These are phyloP conservation scores for Xestia c-nigrum DNA, from an alignment of 2,888 invertebrate genomes.

Conservation along the genomic window DNA sequence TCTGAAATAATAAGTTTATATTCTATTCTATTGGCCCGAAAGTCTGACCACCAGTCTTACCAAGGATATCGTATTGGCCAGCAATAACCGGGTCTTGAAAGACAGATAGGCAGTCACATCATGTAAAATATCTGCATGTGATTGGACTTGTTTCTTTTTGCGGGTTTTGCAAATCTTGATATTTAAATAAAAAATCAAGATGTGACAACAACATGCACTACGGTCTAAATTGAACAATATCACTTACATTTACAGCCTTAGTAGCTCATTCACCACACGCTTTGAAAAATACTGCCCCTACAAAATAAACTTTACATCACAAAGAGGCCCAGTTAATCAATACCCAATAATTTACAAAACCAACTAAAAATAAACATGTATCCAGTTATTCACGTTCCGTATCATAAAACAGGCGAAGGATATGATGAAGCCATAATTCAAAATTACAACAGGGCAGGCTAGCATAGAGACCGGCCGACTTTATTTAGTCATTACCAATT, in stretches of 20 bases:
- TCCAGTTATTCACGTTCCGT: conserved; percentile 64
- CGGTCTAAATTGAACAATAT: not conserved
- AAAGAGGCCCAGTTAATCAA: conserved; percentile 47
- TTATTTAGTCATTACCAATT: conserved; percentile 88
- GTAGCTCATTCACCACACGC: not conserved
- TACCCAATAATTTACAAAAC: conserved; percentile 48
- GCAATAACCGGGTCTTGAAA: too few relatives aligned
- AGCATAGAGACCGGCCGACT: conserved; percentile 75
- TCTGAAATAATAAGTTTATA: too few relatives aligned
- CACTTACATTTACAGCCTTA: not conserved
- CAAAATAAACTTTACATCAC: conserved; percentile 8
- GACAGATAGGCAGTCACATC: too few relatives aligned
- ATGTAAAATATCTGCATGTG: too few relatives aligned
- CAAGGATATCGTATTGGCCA: too few relatives aligned
- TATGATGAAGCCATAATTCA: conserved; percentile 80
- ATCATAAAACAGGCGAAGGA: conserved; percentile 75
- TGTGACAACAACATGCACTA: not conserved
- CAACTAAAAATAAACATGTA: conserved; percentile 62
- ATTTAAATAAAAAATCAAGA: too few relatives aligned
- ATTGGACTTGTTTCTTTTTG: too few relatives aligned
- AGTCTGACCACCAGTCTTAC: too few relatives aligned
- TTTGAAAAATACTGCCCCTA: conserved; percentile 2
- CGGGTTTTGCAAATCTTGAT: too few relatives aligned
- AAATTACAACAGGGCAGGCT: conserved; percentile 79
- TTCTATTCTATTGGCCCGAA: too few relatives aligned